Percentiles rank a stretch among this genome's conserved stretches.
These are phyloP conservation scores for Halictus rubicundus DNA, from an alignment of 1,140 invertebrate genomes.

Conservation along the genomic window DNA sequence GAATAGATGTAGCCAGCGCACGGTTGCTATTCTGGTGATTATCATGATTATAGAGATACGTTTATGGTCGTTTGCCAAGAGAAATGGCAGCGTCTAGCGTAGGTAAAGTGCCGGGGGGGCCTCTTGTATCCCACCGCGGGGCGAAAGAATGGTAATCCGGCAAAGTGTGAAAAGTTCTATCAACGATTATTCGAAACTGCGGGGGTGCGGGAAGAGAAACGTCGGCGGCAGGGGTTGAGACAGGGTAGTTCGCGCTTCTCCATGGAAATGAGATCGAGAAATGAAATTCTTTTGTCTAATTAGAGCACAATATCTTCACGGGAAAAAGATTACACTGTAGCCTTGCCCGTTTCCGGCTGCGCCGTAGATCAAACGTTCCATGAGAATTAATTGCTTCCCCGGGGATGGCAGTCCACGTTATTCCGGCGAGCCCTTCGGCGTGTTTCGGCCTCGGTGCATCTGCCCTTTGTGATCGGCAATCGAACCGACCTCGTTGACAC, in stretches of 20 bases:
- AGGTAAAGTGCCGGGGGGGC: constrained; percentile 24
- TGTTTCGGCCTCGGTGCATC: constrained; percentile 24
- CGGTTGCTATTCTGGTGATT: constrained; percentile 41
- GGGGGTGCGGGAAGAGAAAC: too few species aligned
- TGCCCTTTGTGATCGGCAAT: constrained; percentile 36
- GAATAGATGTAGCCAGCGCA: not conserved
- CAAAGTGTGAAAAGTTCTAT: constrained; percentile 60
- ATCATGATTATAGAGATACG: constrained; percentile 56
- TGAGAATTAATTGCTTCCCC: constrained; percentile 51
- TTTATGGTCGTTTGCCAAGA: constrained; percentile 57
- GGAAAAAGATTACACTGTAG: constrained; percentile 24
- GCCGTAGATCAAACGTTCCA: constrained; percentile 53
- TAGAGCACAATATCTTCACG: constrained; percentile 50
- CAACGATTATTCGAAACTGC: constrained; percentile 56
- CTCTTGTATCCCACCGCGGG: not conserved
- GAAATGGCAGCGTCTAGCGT: constrained; percentile 42
- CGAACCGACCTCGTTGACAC: not conserved
- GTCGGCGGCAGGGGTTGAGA: not conserved
- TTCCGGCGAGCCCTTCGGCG: constrained; percentile 28
- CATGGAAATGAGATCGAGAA: constrained; percentile 56
- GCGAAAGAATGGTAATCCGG: constrained; percentile 57
- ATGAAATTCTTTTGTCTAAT: constrained; percentile 61
- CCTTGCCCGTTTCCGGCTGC: constrained; percentile 18
- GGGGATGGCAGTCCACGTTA: constrained; percentile 29
- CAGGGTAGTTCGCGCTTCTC: constrained; percentile 17